These are phyloP conservation scores for Neoascia interrupta DNA, from an alignment of 2,888 invertebrate genomes.

Conservation along the genomic window DNA sequence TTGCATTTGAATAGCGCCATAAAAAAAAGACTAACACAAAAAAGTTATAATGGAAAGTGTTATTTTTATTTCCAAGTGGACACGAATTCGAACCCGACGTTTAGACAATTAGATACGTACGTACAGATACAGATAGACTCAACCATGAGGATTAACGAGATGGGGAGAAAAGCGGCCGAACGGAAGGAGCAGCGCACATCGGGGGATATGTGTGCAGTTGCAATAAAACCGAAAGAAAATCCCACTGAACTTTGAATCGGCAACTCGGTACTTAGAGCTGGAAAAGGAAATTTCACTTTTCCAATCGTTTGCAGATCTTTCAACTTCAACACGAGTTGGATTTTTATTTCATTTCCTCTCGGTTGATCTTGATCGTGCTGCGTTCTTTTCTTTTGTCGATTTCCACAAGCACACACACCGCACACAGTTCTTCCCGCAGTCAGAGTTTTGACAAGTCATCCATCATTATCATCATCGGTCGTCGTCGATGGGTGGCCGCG, in stretches of 20 bases:
- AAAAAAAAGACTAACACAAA: constrained; percentile 14
- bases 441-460: constrained; percentile 31
- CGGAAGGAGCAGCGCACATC: constrained; percentile 16
- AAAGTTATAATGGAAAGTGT: constrained; percentile 52
- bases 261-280: constrained; percentile 2
- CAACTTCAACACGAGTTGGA: constrained; percentile 20
- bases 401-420: not conserved
- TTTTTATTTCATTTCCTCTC: constrained; percentile 16
- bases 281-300: constrained; percentile 64
- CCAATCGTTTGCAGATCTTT: not conserved
- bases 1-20: constrained; percentile 14
- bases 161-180: not conserved
- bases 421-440: not conserved
- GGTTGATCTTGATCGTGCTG: not conserved
- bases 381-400: constrained; percentile 28
- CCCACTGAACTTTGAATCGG: constrained; percentile 58
- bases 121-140: constrained; percentile 23
- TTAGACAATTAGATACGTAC: not conserved
- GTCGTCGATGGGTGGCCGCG: not conserved
- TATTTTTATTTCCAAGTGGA: constrained; percentile 44
- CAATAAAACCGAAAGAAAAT: constrained; percentile 1
- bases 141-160: constrained; percentile 18
- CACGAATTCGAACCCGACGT: constrained; percentile 47
- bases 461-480: constrained; percentile 22
- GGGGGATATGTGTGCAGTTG: not conserved